Conservation (phyloP, 2,113 vertebrate species). For the Pseudois nayaur region DNA sequence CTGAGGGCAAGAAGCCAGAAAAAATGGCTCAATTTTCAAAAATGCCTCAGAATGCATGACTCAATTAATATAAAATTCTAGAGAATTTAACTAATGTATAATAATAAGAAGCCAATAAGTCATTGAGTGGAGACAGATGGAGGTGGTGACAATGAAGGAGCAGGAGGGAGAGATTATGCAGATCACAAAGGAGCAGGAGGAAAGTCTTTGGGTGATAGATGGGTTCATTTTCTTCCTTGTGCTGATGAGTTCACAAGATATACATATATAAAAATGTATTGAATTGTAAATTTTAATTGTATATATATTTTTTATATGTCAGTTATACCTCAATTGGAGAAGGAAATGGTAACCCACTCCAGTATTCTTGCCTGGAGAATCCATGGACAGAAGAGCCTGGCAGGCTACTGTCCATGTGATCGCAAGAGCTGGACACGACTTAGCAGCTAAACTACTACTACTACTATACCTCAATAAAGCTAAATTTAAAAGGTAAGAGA, state of each 20-base stretch:
- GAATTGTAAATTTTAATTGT: not conserved
- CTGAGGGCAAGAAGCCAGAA: not conserved
- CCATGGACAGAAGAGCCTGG: not conserved
- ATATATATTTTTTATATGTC: not conserved
- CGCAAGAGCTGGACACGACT: not conserved
- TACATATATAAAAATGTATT: not conserved
- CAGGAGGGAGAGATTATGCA: not conserved
- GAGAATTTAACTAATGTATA: not conserved
- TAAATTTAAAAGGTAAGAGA: not conserved
- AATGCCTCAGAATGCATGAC: not conserved
- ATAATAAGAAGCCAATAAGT: not conserved
- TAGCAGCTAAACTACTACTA: not conserved
- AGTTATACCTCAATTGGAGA: not conserved
- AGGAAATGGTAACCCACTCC: not conserved
- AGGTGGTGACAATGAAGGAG: no score
- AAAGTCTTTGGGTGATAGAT: not conserved
- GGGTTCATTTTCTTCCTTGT: not conserved
- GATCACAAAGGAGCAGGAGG: not conserved
- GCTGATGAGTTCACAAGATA: not conserved
- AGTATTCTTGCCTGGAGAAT: not conserved
- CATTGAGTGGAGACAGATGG: not conserved
- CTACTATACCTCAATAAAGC: not conserved
- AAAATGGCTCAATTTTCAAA: not conserved
- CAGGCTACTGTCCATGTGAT: not conserved
- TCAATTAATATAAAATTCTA: not conserved